Evolutionary conservation across 2,797 vertebrate genomes (phyloP).

Genomic region (Phalanger gymnotis): DNA sequence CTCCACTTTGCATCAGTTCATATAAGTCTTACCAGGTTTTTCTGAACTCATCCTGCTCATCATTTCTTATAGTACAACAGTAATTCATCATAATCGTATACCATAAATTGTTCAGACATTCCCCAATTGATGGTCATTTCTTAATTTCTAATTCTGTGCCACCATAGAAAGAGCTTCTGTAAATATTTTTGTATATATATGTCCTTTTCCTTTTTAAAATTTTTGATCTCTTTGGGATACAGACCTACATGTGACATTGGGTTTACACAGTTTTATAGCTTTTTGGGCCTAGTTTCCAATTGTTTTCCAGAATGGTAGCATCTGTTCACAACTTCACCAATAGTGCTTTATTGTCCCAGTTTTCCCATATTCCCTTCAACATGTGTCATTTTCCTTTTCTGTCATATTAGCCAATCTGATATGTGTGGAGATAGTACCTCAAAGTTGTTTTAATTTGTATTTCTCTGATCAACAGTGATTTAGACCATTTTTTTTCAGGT

Average conservation of each 20-base stretch:
- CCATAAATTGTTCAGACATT: not conserved
- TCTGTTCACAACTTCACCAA: not conserved
- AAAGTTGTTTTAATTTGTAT: not conserved
- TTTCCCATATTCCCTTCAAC: not conserved
- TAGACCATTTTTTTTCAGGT: not conserved
- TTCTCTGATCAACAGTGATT: not conserved
- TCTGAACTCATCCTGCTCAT: not conserved
- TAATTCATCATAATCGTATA: not conserved
- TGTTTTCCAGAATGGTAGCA: not conserved
- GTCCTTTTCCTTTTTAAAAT: not conserved
- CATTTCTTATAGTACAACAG: not conserved
- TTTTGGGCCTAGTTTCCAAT: not conserved
- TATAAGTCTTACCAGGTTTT: not conserved
- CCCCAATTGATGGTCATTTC: too few relatives aligned
- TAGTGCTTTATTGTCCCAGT: not conserved
- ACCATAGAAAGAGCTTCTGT: too few relatives aligned
- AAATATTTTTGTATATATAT: not conserved
- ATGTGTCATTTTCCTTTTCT: not conserved
- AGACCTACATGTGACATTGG: not conserved
- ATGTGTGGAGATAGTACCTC: not conserved
- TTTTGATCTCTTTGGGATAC: not conserved
- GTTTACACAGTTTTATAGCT: not conserved
- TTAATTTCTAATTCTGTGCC: too few relatives aligned
- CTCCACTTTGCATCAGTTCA: not conserved
- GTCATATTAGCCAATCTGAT: not conserved